phyloP scores from a whole-genome alignment of 1,140 invertebrate species.

The Drosophila varians region DNA sequence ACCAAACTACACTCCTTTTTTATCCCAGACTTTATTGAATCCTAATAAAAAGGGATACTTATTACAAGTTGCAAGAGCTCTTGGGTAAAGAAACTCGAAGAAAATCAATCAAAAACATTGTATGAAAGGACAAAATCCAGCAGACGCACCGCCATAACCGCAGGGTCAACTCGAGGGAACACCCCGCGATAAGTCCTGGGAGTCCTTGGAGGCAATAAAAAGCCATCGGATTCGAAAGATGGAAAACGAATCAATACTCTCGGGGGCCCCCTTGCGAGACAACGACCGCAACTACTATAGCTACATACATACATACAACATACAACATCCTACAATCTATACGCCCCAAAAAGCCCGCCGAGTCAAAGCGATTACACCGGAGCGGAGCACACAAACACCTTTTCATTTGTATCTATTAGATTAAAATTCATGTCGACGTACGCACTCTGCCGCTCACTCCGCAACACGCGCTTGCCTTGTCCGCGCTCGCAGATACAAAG shows the following conservation, averaged over 20 bases:
- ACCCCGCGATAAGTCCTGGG: conserved; percentile 34
- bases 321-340: background rate
- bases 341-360: conserved; percentile 23
- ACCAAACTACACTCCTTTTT: background rate
- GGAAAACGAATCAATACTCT: conserved; percentile 43
- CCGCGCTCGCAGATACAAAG: conserved; percentile 20
- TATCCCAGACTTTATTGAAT: conserved; percentile 17
- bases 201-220: conserved; percentile 39
- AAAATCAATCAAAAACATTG: conserved; percentile 74
- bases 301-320: too few relatives aligned
- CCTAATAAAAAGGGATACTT: conserved; percentile 23
- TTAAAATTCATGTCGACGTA: conserved; percentile 82
- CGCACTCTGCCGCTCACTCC: conserved; percentile 34
- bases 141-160: conserved; percentile 39
- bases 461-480: conserved; percentile 46
- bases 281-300: conserved; percentile 5
- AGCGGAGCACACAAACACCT: conserved; percentile 70
- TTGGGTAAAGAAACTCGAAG: conserved; percentile 27
- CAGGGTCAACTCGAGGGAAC: conserved; percentile 24
- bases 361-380: conserved; percentile 63
- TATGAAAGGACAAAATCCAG: conserved; percentile 59
- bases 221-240: conserved; percentile 6
- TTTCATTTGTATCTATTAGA: conserved; percentile 83
- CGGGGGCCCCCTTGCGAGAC: background rate
- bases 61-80: conserved; percentile 37